Conservation (phyloP, 2,888 invertebrate genomes). For the Periphyllus acericola region DNA sequence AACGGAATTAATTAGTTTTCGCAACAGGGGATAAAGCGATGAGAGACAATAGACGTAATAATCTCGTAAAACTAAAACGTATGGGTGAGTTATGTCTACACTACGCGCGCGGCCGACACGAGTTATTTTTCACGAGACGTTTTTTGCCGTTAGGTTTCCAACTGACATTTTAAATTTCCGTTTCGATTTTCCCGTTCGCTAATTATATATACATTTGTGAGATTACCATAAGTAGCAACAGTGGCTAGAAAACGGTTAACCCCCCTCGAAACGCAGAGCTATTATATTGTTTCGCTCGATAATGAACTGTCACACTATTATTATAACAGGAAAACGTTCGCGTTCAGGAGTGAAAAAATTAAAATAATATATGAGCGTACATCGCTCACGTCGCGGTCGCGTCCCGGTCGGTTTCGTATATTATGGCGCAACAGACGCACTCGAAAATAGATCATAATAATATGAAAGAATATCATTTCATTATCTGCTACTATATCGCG, state of each 20-base stretch:
- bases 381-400: background rate
- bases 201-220: background rate
- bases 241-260: background rate
- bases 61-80: too few species aligned
- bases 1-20: conserved; percentile 10
- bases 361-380: background rate
- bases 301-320: background rate
- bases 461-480: too few species aligned
- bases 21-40: too few species aligned
- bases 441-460: too few species aligned
- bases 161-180: conserved; percentile 44
- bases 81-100: too few species aligned
- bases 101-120: too few species aligned
- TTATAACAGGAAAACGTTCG: background rate
- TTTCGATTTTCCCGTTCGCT: conserved; percentile 16
- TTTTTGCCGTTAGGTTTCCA: conserved; percentile 22
- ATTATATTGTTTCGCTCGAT: background rate
- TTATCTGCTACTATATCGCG: too few species aligned
- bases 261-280: background rate
- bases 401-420: background rate
- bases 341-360: background rate
- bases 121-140: conserved; percentile 23
- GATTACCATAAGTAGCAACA: background rate
- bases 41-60: too few species aligned
- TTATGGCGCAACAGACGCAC: too few species aligned